Evolutionary conservation across 2,797 vertebrate species (phyloP).

Genomic region (Enteromius paludinosus): DNA sequence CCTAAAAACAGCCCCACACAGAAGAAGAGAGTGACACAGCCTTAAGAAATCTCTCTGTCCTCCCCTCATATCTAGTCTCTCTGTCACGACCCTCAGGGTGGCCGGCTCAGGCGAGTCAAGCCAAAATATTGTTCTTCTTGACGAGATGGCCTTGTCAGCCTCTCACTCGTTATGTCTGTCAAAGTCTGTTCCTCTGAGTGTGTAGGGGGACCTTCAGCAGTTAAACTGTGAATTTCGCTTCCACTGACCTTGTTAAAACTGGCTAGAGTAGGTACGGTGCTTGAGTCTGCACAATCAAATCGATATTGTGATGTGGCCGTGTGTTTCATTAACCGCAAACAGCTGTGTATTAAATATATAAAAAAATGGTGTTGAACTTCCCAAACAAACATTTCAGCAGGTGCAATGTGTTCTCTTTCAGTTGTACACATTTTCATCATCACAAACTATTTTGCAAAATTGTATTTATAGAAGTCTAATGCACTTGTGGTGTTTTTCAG

Average conservation of each 20-base stretch:
- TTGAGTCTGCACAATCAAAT: neutral
- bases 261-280: neutral
- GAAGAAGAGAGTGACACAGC: constrained; percentile 18
- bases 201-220: neutral
- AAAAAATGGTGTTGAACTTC: neutral
- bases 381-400: neutral
- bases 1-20: constrained; percentile 12
- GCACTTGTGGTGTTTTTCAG: neutral
- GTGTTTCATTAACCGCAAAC: neutral
- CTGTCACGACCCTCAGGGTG: constrained; percentile 15
- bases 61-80: constrained; percentile 33
- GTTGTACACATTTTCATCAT: neutral
- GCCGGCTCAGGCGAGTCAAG: neutral
- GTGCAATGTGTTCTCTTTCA: neutral
- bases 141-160: constrained; percentile 28
- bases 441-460: neutral
- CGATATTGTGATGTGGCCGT: neutral
- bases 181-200: constrained; percentile 25
- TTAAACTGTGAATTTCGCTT: constrained; percentile 11
- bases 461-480: neutral
- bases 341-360: neutral
- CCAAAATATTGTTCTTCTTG: constrained; percentile 32
- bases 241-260: neutral
- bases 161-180: constrained; percentile 32
- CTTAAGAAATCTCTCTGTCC: constrained; percentile 23